Evolutionary conservation across 2,113 vertebrate genomes (phyloP), one percentile per base, ranked within the genome.

Genomic region (Hemicordylus capensis): DNA sequence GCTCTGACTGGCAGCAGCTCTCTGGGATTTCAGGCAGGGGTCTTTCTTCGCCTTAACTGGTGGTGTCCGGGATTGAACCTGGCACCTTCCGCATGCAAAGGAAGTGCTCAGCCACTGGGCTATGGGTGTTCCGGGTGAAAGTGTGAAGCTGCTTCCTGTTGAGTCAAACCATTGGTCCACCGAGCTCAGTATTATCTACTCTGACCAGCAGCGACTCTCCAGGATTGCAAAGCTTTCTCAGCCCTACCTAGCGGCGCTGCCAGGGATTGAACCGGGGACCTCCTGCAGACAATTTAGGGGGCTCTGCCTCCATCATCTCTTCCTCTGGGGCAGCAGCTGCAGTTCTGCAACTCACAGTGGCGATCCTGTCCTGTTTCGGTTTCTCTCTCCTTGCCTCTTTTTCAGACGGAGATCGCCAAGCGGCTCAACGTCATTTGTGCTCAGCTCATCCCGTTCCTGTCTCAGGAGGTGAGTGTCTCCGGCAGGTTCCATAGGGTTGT

Each of bases 391-490:
- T 19, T 10, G 17, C 54, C 42, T 28, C n/a, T n/a, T n/a, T 86
- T 93, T 81, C 95, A 98, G 98, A 98, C 98, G 1, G 98, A 98
- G 96, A 98, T 98, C 28, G 98, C 98, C 59, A 98, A 98, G 94
- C 95, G 98, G 75, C 95, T 98, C 93, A 98, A 98, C 3, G 98
- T 98, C 92, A 98, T 98, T 94, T 98, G 98, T 8, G 98, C 98
- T 85, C 98, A 98, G 94, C 97, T 98, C 96, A 98, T 98, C 95
- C 98, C 98, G n/a, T 98, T 98, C 95, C 95, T 98, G 91, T 98
- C 98, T 87, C 98, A 98, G 95, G 98, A 98, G 98, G 98, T 98
- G 90, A 90, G 95, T 91, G 66, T 81, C n/a, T 72, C 70, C 51
- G 0, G 34, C 51, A n/a, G 58, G n/a, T n/a, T n/a, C n/a, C n/a